Evolutionary conservation across 2,113 vertebrate genomes (phyloP), one percentile per base, ranked within the genome.

Genomic region (Speoplatyrhinus poulsoni): DNA sequence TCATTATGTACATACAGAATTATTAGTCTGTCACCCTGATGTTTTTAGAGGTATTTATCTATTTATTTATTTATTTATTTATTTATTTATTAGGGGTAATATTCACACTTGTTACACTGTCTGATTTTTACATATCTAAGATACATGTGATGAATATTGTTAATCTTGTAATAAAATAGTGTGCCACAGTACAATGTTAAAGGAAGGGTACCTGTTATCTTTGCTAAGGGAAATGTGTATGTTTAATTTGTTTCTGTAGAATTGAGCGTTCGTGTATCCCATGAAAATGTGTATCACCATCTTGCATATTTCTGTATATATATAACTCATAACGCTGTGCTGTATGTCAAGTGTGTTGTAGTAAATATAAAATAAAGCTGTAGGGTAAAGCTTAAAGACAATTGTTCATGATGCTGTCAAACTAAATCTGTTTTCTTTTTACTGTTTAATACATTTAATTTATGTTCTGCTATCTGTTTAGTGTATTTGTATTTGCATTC

Each of bases 271-370:
- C 6, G 7, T 87, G 79, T 75, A 73, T 85, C 82, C 71, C 81
- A 83, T 77, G 70, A 75, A 72, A 76, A 69, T 72, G 77, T 81
- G 7, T 41, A 41, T 69, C 3, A 41, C 36, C 85, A 84, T 77
- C 55, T 53, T 81, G 80, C 83, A 79, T 63, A 77, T 72, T 73
- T 79, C 82, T 87, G 85, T 88, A 83, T 80, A 87, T 89, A 88
- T 86, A 80, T 26, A 60, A 80, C 59, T 60, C 80, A 82, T 79
- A 84, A 84, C 82, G 85, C 85, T 87, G 83, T 85, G 78, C 46
- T 87, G 82, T 88, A 71, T 80, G 88, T 90, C 66, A 83, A 78
- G 70, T 84, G 89, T 90, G 87, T 85, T 87, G 88, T 90, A 88
- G 85, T 83, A 79, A 76, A 82, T 78, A 69, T 70, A 81, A 67